A percentile compares a stretch with the other conserved stretches of the same genome.
phyloP scores from a whole-genome alignment of 64 coral and sea anemone species.

The Stichodactyla mertensii region DNA sequence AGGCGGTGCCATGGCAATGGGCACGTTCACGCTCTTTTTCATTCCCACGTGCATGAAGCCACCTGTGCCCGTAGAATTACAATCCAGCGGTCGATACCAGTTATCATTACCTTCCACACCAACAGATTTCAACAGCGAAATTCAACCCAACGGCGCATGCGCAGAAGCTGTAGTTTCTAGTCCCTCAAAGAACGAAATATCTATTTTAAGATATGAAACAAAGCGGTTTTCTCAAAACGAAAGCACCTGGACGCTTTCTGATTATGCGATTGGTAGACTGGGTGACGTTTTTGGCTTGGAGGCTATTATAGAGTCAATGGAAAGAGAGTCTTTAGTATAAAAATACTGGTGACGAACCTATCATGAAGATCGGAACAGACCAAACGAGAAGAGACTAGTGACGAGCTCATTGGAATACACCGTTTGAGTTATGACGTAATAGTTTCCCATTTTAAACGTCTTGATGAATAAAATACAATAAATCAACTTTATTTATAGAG shows the following conservation, averaged over 20 bases:
- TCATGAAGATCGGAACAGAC: background rate
- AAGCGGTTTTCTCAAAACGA: background rate
- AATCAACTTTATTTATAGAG: too few relatives aligned
- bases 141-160: background rate
- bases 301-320: background rate
- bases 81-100: conserved; percentile 2
- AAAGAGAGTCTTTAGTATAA: conserved; percentile 10
- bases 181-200: background rate
- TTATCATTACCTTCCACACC: background rate
- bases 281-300: conserved; percentile 4
- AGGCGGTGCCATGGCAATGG: conserved; percentile 53
- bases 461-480: too few relatives aligned
- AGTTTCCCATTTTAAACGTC: too few relatives aligned
- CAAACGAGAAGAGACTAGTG: background rate
- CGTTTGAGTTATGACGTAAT: background rate
- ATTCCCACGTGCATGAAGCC: conserved; percentile 53
- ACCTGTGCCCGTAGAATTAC: background rate
- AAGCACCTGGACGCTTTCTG: conserved; percentile 16
- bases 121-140: background rate
- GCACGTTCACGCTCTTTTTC: conserved; percentile 50
- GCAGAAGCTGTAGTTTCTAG: background rate
- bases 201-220: background rate
- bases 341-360: background rate
- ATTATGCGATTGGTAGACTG: background rate
- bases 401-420: background rate